phyloP scores from a whole-genome alignment of 1,140 invertebrate genomes.

The Procambarus virginalis region DNA sequence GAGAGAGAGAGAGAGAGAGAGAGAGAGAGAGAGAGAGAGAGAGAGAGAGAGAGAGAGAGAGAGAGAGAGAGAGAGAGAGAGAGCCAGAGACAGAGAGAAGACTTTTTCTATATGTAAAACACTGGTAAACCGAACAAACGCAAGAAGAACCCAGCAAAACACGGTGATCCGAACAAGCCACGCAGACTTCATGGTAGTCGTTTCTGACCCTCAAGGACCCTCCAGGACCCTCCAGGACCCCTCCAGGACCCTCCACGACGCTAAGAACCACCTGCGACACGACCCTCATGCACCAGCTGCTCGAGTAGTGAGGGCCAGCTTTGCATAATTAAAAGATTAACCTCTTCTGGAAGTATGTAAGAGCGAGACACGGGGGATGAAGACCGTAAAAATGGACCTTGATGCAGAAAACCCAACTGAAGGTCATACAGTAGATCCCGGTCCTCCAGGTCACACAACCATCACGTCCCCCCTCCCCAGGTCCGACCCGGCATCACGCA shows the following conservation, averaged over 20 bases:
- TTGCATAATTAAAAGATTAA: too few species aligned
- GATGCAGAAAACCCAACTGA: neutral
- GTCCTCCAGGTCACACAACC: too few species aligned
- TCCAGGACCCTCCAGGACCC: neutral
- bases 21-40: slow-evolving; percentile 8
- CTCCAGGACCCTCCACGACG: neutral
- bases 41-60: slow-evolving; percentile 8
- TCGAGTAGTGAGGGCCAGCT: neutral
- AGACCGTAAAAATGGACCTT: too few species aligned
- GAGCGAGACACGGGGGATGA: too few species aligned
- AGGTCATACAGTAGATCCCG: too few species aligned
- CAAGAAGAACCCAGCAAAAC: neutral
- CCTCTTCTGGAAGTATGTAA: too few species aligned
- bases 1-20: slow-evolving; percentile 8
- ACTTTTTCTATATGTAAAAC: too few species aligned
- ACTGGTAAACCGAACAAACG: neutral
- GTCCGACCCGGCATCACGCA: too few species aligned
- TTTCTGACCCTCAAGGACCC: neutral
- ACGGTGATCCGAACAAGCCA: neutral
- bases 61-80: neutral
- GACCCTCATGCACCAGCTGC: neutral
- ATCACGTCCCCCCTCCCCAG: too few species aligned
- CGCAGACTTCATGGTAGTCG: neutral
- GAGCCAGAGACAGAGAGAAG: neutral
- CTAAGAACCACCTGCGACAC: neutral